A percentile compares a stretch with the other conserved stretches of the same genome.
Evolutionary conservation across 2,113 vertebrate genomes (phyloP).

Genomic region (Thomomys bottae): DNA sequence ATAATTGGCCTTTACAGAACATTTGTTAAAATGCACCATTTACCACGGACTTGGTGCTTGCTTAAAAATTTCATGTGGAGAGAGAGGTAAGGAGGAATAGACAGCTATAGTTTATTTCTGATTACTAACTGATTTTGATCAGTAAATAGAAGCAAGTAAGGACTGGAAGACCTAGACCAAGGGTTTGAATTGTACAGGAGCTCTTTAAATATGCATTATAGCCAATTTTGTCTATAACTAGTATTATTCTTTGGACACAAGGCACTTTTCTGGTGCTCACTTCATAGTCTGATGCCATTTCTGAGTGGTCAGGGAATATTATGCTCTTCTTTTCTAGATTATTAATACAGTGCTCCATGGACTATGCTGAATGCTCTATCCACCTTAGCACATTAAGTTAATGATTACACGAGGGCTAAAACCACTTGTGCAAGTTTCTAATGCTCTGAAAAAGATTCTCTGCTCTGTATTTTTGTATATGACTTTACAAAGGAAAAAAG

Average conservation of each 20-base stretch:
- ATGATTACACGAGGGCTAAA: conserved; percentile 38
- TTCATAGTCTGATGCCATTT: not conserved
- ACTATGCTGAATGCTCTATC: conserved; percentile 44
- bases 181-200: not conserved
- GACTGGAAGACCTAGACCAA: not conserved
- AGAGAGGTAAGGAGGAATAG: not conserved
- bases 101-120: not conserved
- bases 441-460: conserved; percentile 20
- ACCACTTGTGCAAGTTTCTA: conserved; percentile 25
- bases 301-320: conserved; percentile 14
- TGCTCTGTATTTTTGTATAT: not conserved
- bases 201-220: not conserved
- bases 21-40: conserved; percentile 80
- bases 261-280: not conserved
- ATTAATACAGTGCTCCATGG: not conserved
- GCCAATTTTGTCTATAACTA: not conserved
- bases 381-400: conserved; percentile 43
- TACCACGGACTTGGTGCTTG: conserved; percentile 43
- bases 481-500: not conserved
- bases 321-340: not conserved
- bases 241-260: not conserved
- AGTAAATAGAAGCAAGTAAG: not conserved
- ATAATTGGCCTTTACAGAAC: conserved; percentile 81
- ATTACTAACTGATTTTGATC: conserved; percentile 31
- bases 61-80: conserved; percentile 32